Conservation (phyloP, 2,113 vertebrate species). For the Notarius quadriscutis region DNA sequence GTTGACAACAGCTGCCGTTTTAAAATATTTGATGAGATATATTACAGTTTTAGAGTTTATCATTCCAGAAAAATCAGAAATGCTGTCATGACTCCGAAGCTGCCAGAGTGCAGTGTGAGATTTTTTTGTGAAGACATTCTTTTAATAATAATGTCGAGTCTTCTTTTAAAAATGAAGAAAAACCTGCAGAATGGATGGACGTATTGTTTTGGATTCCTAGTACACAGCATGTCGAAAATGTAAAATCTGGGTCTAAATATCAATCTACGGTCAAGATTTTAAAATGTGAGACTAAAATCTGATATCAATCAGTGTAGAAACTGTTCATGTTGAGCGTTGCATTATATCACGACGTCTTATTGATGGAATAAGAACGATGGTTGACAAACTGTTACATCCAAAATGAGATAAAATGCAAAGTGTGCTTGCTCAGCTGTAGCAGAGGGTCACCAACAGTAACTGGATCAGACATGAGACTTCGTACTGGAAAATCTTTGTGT, state of each 20-base stretch:
- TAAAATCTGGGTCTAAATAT: no score
- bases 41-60: not conserved
- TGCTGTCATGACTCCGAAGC: not conserved
- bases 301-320: not conserved
- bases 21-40: no score
- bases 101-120: not conserved
- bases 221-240: no score
- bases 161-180: not conserved
- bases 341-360: not conserved
- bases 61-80: not conserved
- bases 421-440: no score
- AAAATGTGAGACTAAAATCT: no score
- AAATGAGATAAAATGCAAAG: not conserved
- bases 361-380: not conserved
- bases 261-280: not conserved
- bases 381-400: not conserved
- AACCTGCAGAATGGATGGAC: no score
- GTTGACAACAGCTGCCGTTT: no score
- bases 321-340: not conserved
- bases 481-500: no score
- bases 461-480: no score
- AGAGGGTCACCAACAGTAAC: no score
- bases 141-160: not conserved
- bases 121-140: not conserved
- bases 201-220: no score